phyloP scores from a whole-genome alignment of 2,888 invertebrate species.

The Drosophila ustulata region DNA sequence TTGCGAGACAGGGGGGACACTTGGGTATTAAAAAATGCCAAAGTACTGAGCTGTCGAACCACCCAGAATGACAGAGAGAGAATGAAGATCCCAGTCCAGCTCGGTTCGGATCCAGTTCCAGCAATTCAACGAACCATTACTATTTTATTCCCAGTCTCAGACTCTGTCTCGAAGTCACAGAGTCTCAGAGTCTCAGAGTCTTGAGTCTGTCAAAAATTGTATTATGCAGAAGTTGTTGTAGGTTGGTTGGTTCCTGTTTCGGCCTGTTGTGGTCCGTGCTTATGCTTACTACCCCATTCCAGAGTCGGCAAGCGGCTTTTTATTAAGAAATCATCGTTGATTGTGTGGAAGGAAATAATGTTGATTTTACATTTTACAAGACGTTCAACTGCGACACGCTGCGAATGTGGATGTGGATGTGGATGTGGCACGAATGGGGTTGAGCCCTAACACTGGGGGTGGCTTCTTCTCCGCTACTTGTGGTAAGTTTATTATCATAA shows the following conservation, averaged over 20 bases:
- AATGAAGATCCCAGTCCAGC: slow-evolving; percentile 27
- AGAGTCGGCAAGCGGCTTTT: slow-evolving; percentile 54
- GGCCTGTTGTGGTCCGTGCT: slow-evolving; percentile 34
- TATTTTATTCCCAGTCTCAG: slow-evolving; percentile 53
- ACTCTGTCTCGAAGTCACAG: too few relatives aligned
- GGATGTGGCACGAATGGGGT: slow-evolving; percentile 9
- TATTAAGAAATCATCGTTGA: slow-evolving; percentile 80
- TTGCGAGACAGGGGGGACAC: slow-evolving; percentile 71
- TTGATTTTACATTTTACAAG: slow-evolving; percentile 73
- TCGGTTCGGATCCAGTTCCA: slow-evolving; percentile 15
- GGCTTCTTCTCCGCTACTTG: slow-evolving; percentile 35
- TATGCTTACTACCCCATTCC: slow-evolving; percentile 31
- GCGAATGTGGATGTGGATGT: slow-evolving; percentile 26
- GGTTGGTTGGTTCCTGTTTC: slow-evolving; percentile 38
- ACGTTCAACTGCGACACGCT: slow-evolving; percentile 40
- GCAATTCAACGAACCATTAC: slow-evolving; percentile 74
- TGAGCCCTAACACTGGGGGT: slow-evolving; percentile 37
- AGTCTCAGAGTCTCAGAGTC: slow-evolving; percentile 28
- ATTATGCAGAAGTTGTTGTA: slow-evolving; percentile 66
- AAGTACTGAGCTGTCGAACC: slow-evolving; percentile 50
- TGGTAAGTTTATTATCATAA: slow-evolving; percentile 72
- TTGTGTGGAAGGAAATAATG: slow-evolving; percentile 79
- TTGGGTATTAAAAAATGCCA: slow-evolving; percentile 78
- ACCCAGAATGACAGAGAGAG: slow-evolving; percentile 22
- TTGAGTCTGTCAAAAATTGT: slow-evolving; percentile 69